phyloP scores from a whole-genome alignment of 1,140 invertebrate species.

The Adoxophyes honmai region DNA sequence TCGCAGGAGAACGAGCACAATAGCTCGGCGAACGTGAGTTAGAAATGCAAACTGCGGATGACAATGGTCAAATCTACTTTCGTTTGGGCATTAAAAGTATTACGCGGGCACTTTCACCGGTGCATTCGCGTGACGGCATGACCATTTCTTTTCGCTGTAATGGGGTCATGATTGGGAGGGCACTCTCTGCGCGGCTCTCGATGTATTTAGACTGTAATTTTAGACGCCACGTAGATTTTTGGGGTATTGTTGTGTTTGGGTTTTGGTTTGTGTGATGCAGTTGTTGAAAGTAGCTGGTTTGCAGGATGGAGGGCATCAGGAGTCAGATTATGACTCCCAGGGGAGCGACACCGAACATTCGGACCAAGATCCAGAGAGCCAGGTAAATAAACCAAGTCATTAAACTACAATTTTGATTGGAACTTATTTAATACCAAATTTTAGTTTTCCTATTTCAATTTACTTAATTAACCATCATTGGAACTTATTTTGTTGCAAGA shows the following conservation, averaged over 20 bases:
- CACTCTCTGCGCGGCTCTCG: slow-evolving; percentile 48
- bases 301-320: slow-evolving; percentile 56
- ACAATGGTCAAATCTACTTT: slow-evolving; percentile 48
- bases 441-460: no score
- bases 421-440: no score
- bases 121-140: slow-evolving; percentile 68
- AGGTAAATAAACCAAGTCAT: slow-evolving; percentile 38
- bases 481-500: no score
- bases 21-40: slow-evolving; percentile 70
- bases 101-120: slow-evolving; percentile 65
- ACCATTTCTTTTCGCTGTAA: slow-evolving; percentile 70
- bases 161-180: slow-evolving; percentile 66
- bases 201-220: slow-evolving; percentile 50
- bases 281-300: slow-evolving; percentile 65
- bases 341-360: slow-evolving; percentile 61
- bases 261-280: slow-evolving; percentile 44
- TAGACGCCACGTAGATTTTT: slow-evolving; percentile 38
- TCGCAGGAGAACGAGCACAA: slow-evolving; percentile 70
- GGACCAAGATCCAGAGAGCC: slow-evolving; percentile 56
- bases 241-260: slow-evolving; percentile 16
- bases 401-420: no score
- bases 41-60: slow-evolving; percentile 17
- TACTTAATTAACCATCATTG: no score
- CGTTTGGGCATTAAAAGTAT: slow-evolving; percentile 66
- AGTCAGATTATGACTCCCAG: slow-evolving; percentile 66